Conservation (phyloP, 2,113 vertebrate genomes). For the Casuarius casuarius region DNA sequence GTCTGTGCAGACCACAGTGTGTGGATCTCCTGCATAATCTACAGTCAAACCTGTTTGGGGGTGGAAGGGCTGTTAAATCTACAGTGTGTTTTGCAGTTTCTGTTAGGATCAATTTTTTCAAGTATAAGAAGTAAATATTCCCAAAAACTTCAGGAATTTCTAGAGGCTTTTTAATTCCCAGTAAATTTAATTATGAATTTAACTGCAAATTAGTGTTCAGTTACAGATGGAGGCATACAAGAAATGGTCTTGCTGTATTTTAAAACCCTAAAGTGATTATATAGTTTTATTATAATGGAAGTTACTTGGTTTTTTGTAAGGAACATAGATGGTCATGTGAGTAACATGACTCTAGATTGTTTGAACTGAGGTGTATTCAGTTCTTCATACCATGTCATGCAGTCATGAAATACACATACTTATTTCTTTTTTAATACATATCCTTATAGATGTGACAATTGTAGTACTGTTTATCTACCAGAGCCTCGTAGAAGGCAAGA, state of each 20-base stretch:
- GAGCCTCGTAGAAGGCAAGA: not conserved
- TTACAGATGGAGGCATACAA: not conserved
- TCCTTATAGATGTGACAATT: fast-evolving
- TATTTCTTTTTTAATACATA: not conserved
- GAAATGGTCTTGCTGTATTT: not conserved
- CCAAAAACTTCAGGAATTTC: not conserved
- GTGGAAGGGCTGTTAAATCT: not conserved
- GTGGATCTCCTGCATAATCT: not conserved
- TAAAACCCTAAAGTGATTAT: not conserved
- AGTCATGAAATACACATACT: not conserved
- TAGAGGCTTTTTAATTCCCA: not conserved
- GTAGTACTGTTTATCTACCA: not conserved
- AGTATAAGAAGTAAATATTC: not conserved
- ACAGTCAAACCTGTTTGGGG: not conserved
- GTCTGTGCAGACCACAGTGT: not conserved
- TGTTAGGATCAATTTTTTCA: not conserved
- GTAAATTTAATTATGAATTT: not conserved
- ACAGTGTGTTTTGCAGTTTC: not conserved
- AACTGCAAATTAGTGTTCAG: not conserved
- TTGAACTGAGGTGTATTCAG: not conserved
- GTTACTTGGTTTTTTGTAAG: not conserved
- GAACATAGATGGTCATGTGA: not conserved
- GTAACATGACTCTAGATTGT: not conserved
- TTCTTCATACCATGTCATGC: not conserved
- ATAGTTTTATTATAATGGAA: not conserved